Base-by-base conservation (phyloP, 2,113 vertebrate species). In the Phrynosoma platyrhinos region DNA sequence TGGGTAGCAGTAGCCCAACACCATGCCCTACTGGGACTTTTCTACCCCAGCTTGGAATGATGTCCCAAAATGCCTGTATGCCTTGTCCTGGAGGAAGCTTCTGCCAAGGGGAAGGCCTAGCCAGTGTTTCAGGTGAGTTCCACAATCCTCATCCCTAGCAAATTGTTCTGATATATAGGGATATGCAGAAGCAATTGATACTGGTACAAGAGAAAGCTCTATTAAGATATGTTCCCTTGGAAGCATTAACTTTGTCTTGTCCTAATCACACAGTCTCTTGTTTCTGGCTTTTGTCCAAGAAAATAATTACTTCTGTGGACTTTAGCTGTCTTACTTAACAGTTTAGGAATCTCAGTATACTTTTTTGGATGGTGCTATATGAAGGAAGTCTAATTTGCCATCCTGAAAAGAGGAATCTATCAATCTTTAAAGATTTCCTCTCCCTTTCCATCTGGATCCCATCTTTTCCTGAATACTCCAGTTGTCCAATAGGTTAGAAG, bases 1-100 rank as follows among this genome's bases (percentile, higher is more conserved):
- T 95, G 72, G 97, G 97, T 0, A 97, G 97, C 87, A 95, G 94
- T 58, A 82, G 94, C 27, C 98, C 98, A 1, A 62, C 96, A 42
- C 95, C 95, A 0, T 98, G 98, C 32, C 98, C 98, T 13, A 3
- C 88, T 12, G 98, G 98, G 58, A 97, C 96, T 0, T 97, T 97
- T 42, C 96, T 97, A 72, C 95, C 95, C 62, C 95, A 94, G 2
- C 2, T 47, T 21, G 98, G 98, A 69, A 95, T 97, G 93, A 95
- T 75, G 27, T 87, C 62, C 32, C 72, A 2, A 0, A 95, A 95
- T 0, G 95, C 97, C 89, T 98, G 98, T 25, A 89, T 96, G 75
- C 93, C 92, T 7, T 98, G 98, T 40, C 97, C 97, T 16, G 91
- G 94, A 2, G 98, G 98, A 30, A 94, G 85, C 62, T 98, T 97